A percentile compares a stretch with the other conserved stretches of the same genome.
These are phyloP conservation scores for Phoebastria nigripes DNA, from an alignment of 2,797 vertebrate species.

Conservation along the genomic window DNA sequence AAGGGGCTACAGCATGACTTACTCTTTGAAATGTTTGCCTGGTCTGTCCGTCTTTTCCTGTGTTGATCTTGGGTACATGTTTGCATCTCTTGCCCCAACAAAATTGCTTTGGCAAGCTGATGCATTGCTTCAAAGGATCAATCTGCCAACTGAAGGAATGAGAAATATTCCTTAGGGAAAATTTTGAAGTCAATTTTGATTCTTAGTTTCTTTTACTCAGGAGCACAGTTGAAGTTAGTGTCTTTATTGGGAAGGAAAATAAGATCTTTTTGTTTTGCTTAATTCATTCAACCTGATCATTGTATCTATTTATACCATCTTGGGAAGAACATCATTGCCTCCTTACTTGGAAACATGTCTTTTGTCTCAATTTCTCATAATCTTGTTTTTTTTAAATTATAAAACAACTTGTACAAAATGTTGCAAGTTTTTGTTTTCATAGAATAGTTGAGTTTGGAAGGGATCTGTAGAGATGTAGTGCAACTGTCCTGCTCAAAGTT, in stretches of 20 bases:
- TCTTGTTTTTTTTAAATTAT: accelerated
- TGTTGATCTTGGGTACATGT: neutral
- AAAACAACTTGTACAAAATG: accelerated
- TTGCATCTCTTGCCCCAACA: neutral
- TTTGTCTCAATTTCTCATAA: neutral
- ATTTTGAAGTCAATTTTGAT: neutral
- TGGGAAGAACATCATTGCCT: neutral
- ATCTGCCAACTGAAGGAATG: neutral
- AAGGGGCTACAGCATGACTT: neutral
- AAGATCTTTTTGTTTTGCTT: neutral
- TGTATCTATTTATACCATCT: neutral
- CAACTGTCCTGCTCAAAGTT: neutral
- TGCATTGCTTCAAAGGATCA: neutral
- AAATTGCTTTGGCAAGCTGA: neutral
- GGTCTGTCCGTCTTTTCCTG: neutral
- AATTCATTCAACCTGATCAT: accelerated
- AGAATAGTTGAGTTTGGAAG: neutral
- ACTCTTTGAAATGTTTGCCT: neutral
- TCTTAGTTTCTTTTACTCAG: neutral
- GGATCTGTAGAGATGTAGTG: neutral
- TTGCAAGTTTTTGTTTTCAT: neutral
- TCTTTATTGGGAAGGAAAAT: neutral
- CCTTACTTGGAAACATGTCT: accelerated
- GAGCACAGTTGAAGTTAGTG: neutral
- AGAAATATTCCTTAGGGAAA: neutral